These are phyloP conservation scores for Falco peregrinus DNA, from an alignment of 2,797 vertebrate species.

Conservation along the genomic window DNA sequence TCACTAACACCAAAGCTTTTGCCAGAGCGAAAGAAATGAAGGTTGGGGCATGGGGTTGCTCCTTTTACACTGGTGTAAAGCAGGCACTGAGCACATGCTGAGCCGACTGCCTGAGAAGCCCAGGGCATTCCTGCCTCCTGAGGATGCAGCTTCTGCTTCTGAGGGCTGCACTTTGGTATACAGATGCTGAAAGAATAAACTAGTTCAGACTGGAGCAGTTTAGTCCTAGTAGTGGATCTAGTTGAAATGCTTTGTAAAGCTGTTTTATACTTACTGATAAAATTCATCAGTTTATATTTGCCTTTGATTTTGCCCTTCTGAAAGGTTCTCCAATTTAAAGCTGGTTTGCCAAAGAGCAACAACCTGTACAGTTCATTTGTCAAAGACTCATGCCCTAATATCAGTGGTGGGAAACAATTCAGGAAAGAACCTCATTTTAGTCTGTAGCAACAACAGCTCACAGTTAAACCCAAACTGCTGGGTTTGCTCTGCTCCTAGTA, in stretches of 20 bases:
- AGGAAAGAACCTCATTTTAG: not conserved
- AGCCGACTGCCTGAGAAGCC: not conserved
- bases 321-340: not conserved
- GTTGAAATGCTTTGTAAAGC: not conserved
- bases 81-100: not conserved
- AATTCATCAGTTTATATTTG: not conserved
- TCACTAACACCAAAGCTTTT: not conserved
- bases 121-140: no score
- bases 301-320: not conserved
- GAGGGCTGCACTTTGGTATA: fast-evolving
- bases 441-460: not conserved
- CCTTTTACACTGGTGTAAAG: not conserved
- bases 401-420: not conserved
- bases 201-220: not conserved
- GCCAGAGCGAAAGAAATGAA: not conserved
- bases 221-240: not conserved
- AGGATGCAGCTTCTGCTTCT: not conserved
- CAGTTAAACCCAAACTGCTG: not conserved
- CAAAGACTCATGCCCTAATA: not conserved
- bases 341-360: not conserved
- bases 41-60: not conserved
- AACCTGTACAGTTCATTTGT: not conserved
- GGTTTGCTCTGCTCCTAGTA: not conserved
- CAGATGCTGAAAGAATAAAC: not conserved
- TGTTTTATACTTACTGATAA: not conserved